Conservation (phyloP, 1,140 invertebrate genomes). For the Pinna nobilis region DNA sequence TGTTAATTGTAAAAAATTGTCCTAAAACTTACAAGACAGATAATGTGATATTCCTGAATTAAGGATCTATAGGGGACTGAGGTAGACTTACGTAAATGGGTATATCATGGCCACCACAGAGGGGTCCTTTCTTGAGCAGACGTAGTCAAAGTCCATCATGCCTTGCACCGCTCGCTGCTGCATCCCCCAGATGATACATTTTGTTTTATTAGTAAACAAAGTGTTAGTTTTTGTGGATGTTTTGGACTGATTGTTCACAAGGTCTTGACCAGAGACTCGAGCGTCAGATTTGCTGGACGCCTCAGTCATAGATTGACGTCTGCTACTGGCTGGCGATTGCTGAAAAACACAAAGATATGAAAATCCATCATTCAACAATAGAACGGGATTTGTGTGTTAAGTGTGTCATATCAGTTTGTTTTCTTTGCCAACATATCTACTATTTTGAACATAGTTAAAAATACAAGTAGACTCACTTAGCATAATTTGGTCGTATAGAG, state of each 20-base stretch:
- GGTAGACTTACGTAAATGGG: slow-evolving; percentile 81
- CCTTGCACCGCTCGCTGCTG: slow-evolving; percentile 97
- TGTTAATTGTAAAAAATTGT: background rate
- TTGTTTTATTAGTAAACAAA: slow-evolving; percentile 87
- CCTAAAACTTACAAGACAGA: background rate
- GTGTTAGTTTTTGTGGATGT: slow-evolving; percentile 15
- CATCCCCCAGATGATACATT: slow-evolving; percentile 99
- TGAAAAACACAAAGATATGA: slow-evolving; percentile 35
- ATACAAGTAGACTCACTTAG: too few relatives aligned
- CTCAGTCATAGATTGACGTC: slow-evolving; percentile 50
- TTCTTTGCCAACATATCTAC: too few relatives aligned
- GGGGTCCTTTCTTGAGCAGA: slow-evolving; percentile 89
- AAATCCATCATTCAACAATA: too few relatives aligned
- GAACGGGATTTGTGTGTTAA: too few relatives aligned
- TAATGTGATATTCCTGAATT: background rate
- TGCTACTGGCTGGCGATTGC: slow-evolving; percentile 55
- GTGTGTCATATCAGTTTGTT: too few relatives aligned
- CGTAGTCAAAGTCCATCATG: slow-evolving; percentile 99
- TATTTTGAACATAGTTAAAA: too few relatives aligned
- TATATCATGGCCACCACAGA: slow-evolving; percentile 96
- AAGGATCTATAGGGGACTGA: background rate
- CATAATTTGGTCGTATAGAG: too few relatives aligned
- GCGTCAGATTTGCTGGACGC: slow-evolving; percentile 1
- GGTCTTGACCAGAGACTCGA: background rate
- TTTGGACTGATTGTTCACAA: background rate